Conservation (phyloP, 1,140 invertebrate genomes). For the Sipha flava region DNA sequence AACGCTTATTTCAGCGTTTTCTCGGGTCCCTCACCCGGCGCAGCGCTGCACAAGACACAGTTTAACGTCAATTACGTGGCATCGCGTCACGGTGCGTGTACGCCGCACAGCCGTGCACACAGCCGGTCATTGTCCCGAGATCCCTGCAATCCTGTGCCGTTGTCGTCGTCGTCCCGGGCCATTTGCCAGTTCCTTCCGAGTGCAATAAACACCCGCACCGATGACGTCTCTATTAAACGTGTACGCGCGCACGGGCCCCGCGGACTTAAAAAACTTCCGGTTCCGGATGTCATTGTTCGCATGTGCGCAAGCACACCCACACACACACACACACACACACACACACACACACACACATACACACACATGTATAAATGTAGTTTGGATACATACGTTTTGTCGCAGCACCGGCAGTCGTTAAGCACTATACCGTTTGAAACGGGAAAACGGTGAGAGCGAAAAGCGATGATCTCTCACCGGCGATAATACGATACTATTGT, state of each 20-base stretch:
- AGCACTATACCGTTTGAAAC: too few species aligned
- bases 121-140: background rate
- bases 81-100: background rate
- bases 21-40: too few species aligned
- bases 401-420: background rate
- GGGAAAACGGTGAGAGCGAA: too few species aligned
- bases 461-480: too few species aligned
- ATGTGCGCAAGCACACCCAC: background rate
- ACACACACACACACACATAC: background rate
- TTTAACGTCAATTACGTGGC: constrained; percentile 29
- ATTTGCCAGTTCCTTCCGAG: constrained; percentile 31
- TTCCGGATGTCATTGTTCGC: constrained; percentile 2
- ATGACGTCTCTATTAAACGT: constrained; percentile 11
- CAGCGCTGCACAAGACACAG: background rate
- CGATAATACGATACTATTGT: too few species aligned
- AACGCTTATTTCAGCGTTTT: too few species aligned
- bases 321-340: background rate
- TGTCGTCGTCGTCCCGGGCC: background rate
- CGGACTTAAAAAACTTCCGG: constrained; percentile 27
- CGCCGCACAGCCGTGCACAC: background rate
- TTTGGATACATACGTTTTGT: background rate
- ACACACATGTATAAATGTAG: background rate
- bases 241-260: background rate
- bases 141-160: background rate
- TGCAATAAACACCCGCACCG: constrained; percentile 1